A percentile compares a stretch with the other conserved stretches of the same genome.
Conservation (phyloP, 1,140 invertebrate genomes). For the Diorhabda elongata region DNA sequence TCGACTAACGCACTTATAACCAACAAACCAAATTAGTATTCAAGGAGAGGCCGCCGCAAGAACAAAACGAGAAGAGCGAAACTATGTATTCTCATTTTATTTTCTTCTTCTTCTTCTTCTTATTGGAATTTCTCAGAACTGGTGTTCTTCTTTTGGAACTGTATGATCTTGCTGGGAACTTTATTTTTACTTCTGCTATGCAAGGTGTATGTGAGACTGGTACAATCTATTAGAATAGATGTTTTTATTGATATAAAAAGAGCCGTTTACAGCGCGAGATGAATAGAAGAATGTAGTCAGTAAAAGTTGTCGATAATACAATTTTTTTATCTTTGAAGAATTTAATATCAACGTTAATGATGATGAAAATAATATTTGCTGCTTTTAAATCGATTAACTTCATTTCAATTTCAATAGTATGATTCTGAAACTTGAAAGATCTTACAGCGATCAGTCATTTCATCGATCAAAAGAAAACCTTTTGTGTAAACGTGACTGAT, state of each 20-base stretch:
- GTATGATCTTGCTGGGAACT: neutral
- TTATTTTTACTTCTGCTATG: neutral
- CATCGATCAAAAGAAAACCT: no score
- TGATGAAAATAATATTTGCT: no score
- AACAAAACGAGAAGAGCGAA: constrained; percentile 2
- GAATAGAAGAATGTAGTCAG: no score
- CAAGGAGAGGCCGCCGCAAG: neutral
- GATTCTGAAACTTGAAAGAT: no score
- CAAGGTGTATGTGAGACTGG: neutral
- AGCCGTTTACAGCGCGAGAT: neutral
- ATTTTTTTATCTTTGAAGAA: no score
- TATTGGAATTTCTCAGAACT: constrained; percentile 2
- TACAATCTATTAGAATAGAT: neutral
- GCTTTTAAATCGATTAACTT: no score
- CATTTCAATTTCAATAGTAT: no score
- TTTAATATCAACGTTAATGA: no score
- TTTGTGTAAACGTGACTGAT: no score
- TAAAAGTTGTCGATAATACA: no score
- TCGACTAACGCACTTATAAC: neutral
- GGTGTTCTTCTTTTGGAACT: neutral
- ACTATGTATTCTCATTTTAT: neutral
- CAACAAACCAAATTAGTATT: neutral
- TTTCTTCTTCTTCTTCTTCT: neutral
- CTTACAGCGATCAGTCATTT: no score
- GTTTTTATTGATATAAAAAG: neutral